Evolutionary conservation across 2,888 invertebrate genomes (phyloP), one percentile per base, ranked within the genome.

Genomic region (Agriotes lineatus): DNA sequence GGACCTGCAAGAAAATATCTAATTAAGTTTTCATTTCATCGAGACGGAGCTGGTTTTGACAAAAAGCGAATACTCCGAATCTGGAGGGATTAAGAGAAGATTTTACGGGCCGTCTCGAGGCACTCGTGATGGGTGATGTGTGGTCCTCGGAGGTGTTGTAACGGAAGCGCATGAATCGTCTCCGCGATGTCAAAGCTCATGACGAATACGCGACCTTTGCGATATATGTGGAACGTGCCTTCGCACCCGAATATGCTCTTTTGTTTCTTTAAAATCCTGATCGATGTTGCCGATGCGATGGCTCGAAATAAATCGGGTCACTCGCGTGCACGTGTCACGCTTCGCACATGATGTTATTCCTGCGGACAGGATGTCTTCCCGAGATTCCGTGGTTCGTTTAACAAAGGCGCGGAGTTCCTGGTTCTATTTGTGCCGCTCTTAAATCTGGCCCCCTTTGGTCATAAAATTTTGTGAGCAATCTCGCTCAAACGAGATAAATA

Each of bases 111-210:
- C 19, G 57, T 58, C 58, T 48, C 65, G 18, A 50, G 57, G 18
- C 45, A 52, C 16, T 39, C 58, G 50, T 65, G 30, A 37, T 48
- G 25, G 57, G 48, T 65, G 65, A 65, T 65, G 45, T 35, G 58
- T 65, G 45, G 58, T 35, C 39, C 65, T 50, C 65, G 1, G 14
- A 22, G 50, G 65, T 19, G 58, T 65, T 65, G 65, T 65, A 58
- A 50, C 50, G 20, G 20, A 54, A 57, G 58, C 42, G 50, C 48
- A 65, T 58, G 65, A 65, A 65, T 65, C 50, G 58, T 57, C 65
- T 58, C 33, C 19, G 6, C 30, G 58, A 65, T 42, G 65, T 65
- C 65, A 58, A 45, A 65, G 57, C 45, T 65, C 58, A 58, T 65
- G 48, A 57, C 45, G 50, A 58, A 65, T 37, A 50, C 65, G 20